A percentile compares a stretch with the other conserved stretches of the same genome.
phyloP scores from a whole-genome alignment of 2,888 invertebrate species.

The Eilema caniola region DNA sequence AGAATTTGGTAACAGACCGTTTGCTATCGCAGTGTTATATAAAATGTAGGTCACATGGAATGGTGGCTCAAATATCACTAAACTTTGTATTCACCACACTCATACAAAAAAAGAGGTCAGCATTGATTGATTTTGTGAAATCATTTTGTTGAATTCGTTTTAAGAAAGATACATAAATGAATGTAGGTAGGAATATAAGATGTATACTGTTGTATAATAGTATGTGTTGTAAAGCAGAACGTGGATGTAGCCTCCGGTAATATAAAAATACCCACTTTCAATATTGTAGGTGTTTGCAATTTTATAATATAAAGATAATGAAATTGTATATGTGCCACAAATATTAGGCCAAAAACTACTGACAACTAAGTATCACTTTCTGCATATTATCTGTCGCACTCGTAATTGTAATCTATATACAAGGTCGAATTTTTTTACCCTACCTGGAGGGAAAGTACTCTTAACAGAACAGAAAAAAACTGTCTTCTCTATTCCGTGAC shows the following conservation, averaged over 20 bases:
- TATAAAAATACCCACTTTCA: conserved; percentile 3
- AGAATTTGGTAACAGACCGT: background rate
- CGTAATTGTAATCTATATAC: too few species aligned
- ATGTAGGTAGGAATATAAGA: background rate
- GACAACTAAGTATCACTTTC: too few species aligned
- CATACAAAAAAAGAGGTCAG: background rate
- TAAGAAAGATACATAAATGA: background rate
- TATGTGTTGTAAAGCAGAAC: background rate
- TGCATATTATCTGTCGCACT: too few species aligned
- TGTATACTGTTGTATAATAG: background rate
- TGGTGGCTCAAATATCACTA: background rate
- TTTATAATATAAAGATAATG: background rate
- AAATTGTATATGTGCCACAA: too few species aligned
- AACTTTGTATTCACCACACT: conserved; percentile 11
- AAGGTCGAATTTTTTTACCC: too few species aligned
- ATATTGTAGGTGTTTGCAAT: background rate
- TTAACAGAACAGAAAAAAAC: too few species aligned
- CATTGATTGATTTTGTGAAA: background rate
- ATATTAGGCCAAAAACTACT: too few species aligned
- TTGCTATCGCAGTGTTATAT: background rate
- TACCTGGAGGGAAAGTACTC: too few species aligned
- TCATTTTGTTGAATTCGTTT: background rate
- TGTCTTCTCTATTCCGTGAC: too few species aligned
- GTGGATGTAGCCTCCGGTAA: background rate
- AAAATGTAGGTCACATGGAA: conserved; percentile 2